Evolutionary conservation across 1,140 invertebrate genomes (phyloP), one percentile per base, ranked within the genome.

Genomic region (Belonocnema kinseyi): DNA sequence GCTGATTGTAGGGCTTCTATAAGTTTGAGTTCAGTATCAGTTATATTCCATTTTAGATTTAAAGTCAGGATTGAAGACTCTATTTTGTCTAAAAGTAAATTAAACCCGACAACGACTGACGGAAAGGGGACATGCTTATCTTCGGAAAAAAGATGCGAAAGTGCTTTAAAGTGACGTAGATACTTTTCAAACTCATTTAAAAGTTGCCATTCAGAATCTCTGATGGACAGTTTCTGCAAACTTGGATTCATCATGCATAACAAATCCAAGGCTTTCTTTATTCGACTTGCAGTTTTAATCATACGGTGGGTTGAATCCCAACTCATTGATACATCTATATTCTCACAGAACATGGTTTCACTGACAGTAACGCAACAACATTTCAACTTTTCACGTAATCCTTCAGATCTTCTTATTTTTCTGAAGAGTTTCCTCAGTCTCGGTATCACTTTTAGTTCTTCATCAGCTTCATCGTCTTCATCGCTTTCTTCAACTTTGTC

Each of bases 21-120:
- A n/a, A 54, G 17, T 54, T 54, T 54, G 8, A 16, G 16, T 54
- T 54, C 53, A 8, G 17, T 54, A 16, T 54, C 16, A n/a, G 53
- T 54, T 54, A n/a, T 54, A 16, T 14, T 54, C 17, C 53, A 8
- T n/a, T 54, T 54, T 7, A 16, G 53, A 7, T n/a, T 54, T n/a
- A 54, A n/a, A 54, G 7, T 19, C 0, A 54, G 16, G 19, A 54
- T 54, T 72, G 81, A 81, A 52, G 80, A 82, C 85, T 87, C 87
- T 3, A 75, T 73, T n/a, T 72, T 80, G 26, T 80, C 76, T 26
- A 80, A 50, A 3, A 77, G 50, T 19, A 80, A 53, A 21, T 80
- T 77, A 19, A 80, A 26, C 19, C 74, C 75, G 16, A 74, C 56
- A 50, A 80, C 58, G 14, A 77, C 78, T 14, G 61, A 77, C 33